Evolutionary conservation across 1,140 invertebrate genomes (phyloP), one percentile per base, ranked within the genome.

Genomic region (Asbolus verrucosus): DNA sequence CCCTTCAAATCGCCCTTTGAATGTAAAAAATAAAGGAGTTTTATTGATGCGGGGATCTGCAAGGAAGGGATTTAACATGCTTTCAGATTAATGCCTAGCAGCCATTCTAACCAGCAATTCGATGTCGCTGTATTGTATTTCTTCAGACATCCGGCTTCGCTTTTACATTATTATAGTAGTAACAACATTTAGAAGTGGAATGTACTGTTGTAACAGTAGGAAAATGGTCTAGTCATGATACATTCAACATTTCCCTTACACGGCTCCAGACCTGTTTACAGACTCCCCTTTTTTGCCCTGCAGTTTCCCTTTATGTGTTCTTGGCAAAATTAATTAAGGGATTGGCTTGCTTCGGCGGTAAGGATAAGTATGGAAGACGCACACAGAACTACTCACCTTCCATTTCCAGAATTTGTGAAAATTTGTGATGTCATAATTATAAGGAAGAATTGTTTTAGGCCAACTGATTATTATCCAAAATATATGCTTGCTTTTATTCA

Each of bases 241-340:
- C n/a, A n/a, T n/a, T n/a, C n/a, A n/a, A n/a, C n/a, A n/a, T n/a
- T n/a, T n/a, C n/a, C n/a, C n/a, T n/a, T n/a, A n/a, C n/a, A n/a
- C n/a, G n/a, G n/a, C n/a, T n/a, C n/a, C n/a, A n/a, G n/a, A n/a
- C n/a, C n/a, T n/a, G n/a, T n/a, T n/a, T n/a, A n/a, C n/a, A n/a
- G n/a, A n/a, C n/a, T n/a, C n/a, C n/a, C n/a, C 0, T 2, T 39
- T 39, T 39, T 39, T 39, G 9, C 38, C 11, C 14, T 39, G n/a
- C n/a, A n/a, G n/a, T n/a, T n/a, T n/a, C 24, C 24, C 8, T 3
- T 19, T 2, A 19, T n/a, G n/a, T n/a, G 16, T 16, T 46, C 18
- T 46, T 16, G 19, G 2, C 4, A n/a, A n/a, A 46, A 21, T 46
- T 46, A 46, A 46, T 46, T 46, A 21, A 46, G 18, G 11, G 41